Conservation (phyloP, 1,140 invertebrate genomes). For the Drosophila pseudoananassae region DNA sequence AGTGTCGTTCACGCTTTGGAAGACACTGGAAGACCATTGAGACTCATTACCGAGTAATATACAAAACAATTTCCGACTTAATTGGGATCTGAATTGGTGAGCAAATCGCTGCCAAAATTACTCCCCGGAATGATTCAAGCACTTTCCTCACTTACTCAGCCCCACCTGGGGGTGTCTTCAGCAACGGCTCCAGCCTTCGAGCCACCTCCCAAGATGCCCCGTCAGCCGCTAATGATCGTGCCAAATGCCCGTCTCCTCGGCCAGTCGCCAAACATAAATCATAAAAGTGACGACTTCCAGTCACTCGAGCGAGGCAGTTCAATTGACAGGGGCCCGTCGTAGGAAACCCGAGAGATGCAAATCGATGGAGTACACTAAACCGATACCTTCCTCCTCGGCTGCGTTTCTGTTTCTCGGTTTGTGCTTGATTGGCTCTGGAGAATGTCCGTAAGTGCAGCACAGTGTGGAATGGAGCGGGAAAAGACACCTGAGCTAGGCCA, state of each 20-base stretch:
- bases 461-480: constrained; percentile 24
- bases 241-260: constrained; percentile 29
- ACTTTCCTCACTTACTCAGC: constrained; percentile 34
- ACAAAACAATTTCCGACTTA: constrained; percentile 59
- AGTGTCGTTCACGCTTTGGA: constrained; percentile 56
- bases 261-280: constrained; percentile 57
- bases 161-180: constrained; percentile 9
- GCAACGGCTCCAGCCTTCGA: not conserved
- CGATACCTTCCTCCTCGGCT: constrained; percentile 17
- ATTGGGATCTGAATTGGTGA: constrained; percentile 52
- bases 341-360: constrained; percentile 71
- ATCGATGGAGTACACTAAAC: constrained; percentile 31
- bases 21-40: constrained; percentile 42
- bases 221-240: constrained; percentile 59
- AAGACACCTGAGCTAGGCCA: constrained; percentile 20
- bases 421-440: constrained; percentile 72
- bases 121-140: constrained; percentile 48
- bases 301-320: constrained; percentile 48
- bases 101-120: constrained; percentile 52
- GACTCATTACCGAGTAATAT: constrained; percentile 46
- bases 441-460: constrained; percentile 57
- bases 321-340: constrained; percentile 58
- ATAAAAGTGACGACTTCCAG: constrained; percentile 63
- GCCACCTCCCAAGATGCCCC: constrained; percentile 26
- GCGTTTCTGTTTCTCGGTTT: constrained; percentile 31